Percentiles rank a stretch among this genome's conserved stretches.
phyloP scores from a whole-genome alignment of 2,113 vertebrate genomes.

The Neotragus pygmaeus region DNA sequence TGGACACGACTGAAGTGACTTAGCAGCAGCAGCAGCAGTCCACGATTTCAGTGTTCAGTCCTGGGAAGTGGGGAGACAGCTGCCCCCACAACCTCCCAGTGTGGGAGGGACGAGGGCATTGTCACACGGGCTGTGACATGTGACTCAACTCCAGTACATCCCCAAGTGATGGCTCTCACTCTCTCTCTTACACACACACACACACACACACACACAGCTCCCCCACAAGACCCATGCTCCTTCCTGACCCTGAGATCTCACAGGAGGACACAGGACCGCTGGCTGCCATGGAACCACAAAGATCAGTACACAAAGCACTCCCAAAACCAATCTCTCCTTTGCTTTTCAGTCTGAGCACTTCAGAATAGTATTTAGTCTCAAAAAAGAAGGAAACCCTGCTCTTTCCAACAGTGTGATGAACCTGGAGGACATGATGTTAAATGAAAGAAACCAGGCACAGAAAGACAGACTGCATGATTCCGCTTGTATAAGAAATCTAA shows the following conservation, averaged over 20 bases:
- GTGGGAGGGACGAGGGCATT: rapidly evolving
- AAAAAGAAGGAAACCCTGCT: neutral
- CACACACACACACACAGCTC: neutral
- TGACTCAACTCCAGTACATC: neutral
- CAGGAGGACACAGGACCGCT: neutral
- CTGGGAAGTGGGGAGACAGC: neutral
- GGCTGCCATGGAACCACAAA: neutral
- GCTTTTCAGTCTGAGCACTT: neutral
- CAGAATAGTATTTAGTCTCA: neutral
- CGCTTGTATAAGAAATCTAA: neutral
- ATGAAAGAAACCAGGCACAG: neutral
- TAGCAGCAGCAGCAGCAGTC: no score
- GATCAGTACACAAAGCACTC: neutral
- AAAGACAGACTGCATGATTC: neutral
- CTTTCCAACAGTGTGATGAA: neutral
- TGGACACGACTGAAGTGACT: no score
- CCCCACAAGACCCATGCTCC: neutral
- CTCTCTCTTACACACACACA: neutral
- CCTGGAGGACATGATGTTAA: neutral
- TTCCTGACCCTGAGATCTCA: neutral
- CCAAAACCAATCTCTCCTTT: neutral
- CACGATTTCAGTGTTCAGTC: neutral
- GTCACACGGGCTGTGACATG: neutral
- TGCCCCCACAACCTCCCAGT: neutral
- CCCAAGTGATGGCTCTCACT: neutral